Base-by-base conservation (phyloP, 2,888 invertebrate species). In the Melangyna quadrimaculata region DNA sequence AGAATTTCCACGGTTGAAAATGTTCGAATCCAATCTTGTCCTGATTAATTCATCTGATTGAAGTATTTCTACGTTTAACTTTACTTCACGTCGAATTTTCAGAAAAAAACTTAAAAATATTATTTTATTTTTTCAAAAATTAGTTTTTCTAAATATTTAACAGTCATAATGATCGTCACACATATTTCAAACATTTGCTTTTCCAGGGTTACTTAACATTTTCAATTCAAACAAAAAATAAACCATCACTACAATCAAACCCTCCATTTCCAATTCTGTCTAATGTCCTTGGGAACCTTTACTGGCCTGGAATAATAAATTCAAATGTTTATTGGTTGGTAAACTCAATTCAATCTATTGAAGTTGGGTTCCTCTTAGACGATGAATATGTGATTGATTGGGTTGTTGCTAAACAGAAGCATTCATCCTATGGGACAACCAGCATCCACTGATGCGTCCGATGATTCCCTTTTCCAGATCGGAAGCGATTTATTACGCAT, bases 371-470 rank as follows among this genome's bases (percentile, higher is more conserved):
- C 29, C 72, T 65, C 40, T n/a, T 19, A 57, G 70, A 71, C 51
- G 59, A 70, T 51, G 45, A 72, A 77, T 55, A 51, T 69, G 67
- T 86, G 86, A 86, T 86, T 81, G 86, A 86, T 81, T 75, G 73
- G 63, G 24, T 48, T 72, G 83, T 63, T 78, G 78, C 69, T 74
- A 69, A 70, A 59, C 57, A 63, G 45, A 29, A 55, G 59, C 51
- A 43, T 59, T 48, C 55, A 69, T 51, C 4, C 19, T 19, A 2
- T 53, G 48, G 22, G 57, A 57, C 40, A 63, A 27, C 48, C 12
- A 43, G 43, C 74, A 35, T 73, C 22, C 65, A 51, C n/a, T 73
- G 35, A 48, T 51, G 51, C n/a, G 61, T 19, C 14, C 29, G 17
- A 61, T 57, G 61, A 40, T 73, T 35, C 29, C n/a, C 63, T 65